Evolutionary conservation across 1,140 invertebrate genomes (phyloP), one percentile per base, ranked within the genome.

Genomic region (Philotrypesis tridentata): DNA sequence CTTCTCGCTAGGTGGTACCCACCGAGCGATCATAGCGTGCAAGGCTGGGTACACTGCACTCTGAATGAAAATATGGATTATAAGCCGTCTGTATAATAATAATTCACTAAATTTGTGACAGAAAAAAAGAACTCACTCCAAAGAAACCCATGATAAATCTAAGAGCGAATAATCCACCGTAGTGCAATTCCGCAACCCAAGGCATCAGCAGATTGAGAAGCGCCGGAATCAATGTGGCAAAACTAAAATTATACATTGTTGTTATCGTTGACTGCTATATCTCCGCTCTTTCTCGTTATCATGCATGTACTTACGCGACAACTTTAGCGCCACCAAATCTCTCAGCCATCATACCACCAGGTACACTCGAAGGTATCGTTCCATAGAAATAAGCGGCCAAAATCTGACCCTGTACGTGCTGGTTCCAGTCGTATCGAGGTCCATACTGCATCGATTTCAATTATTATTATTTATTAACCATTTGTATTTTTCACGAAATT

Each of bases 1-100:
- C 88, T 95, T 96, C 86, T 96, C 95, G 23, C 93, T 93, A n/a
- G 95, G 95, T 12, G 95, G 95, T 0, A 94, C 94, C 95, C 95
- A 96, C 85, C 94, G 92, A 0, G 95, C 95, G 37, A 96, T 94
- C 85, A 96, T 90, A 37, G 93, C 94, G 83, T 96, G 95, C 21
- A 95, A 91, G 17, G 94, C 93, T 9, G 95, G 95, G 92, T 96
- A 96, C 63, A 95, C 91, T 8, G 95, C 94, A 6, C 95, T 95
- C 95, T 96, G 85, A n/a, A 37, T 37, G 33, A 27, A 82, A 73
- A 68, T 25, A 60, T 11, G 11, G n/a, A 65, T 23, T 2, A 65
- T 65, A 29, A 25, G 27, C 23, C 25, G 68, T 29, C 37, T 55
- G n/a, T 68, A 67, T 17, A n/a, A 55, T n/a, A 55, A 29, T 65